phyloP scores from a whole-genome alignment of 2,113 vertebrate species.

The Sylvia atricapilla region DNA sequence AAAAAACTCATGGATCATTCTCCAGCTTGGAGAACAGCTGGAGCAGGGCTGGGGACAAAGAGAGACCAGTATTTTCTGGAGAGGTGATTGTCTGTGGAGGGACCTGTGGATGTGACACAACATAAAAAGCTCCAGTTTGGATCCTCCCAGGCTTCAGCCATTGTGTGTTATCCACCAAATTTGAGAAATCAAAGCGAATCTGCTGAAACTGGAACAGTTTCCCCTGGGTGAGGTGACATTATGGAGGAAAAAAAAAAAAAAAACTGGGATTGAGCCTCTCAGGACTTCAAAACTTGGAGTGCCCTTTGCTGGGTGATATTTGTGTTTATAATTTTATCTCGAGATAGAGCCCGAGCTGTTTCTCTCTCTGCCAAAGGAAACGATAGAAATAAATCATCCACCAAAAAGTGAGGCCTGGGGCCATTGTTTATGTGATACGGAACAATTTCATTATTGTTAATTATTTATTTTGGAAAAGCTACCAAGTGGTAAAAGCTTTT shows the following conservation, averaged over 20 bases:
- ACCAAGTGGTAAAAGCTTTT: background rate
- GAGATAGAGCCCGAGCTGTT: background rate
- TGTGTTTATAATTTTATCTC: background rate
- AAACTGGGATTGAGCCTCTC: background rate
- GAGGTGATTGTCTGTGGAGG: background rate
- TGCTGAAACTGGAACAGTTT: background rate
- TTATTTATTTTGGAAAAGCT: background rate
- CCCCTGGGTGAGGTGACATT: background rate
- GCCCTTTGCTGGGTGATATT: background rate
- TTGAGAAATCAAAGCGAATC: background rate
- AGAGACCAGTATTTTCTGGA: background rate
- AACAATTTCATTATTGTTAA: background rate
- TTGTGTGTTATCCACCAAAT: background rate
- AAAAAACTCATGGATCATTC: background rate
- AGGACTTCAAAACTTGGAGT: background rate
- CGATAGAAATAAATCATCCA: background rate
- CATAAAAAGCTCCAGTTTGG: background rate
- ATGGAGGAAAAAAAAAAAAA: background rate
- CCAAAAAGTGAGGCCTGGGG: background rate
- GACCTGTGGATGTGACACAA: background rate
- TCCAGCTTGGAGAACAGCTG: background rate
- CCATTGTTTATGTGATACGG: background rate
- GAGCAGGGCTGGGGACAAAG: background rate
- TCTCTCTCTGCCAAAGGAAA: constrained; percentile 1
- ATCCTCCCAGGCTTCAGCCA: background rate